Evolutionary conservation across 2,888 invertebrate genomes (phyloP).

Genomic region (Sphinx pinastri): DNA sequence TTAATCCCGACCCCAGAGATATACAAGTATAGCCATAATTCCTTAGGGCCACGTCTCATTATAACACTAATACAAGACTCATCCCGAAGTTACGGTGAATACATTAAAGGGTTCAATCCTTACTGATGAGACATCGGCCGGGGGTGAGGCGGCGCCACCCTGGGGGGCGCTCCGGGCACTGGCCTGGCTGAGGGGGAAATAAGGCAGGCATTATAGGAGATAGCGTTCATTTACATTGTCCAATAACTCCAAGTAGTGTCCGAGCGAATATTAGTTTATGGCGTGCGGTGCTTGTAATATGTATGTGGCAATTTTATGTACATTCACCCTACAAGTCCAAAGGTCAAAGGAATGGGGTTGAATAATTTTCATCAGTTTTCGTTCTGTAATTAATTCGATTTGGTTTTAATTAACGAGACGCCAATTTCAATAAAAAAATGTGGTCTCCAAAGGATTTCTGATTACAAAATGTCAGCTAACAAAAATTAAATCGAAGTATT

Average conservation of each 20-base stretch:
- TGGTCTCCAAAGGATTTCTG: conserved; percentile 73
- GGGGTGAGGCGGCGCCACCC: conserved; percentile 61
- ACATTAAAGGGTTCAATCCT: conserved; percentile 84
- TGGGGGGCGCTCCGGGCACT: conserved; percentile 71
- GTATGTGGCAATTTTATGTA: conserved; percentile 45
- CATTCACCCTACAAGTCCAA: conserved; percentile 44
- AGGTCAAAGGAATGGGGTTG: conserved; percentile 55
- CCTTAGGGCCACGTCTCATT: conserved; percentile 83
- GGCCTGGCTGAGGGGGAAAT: conserved; percentile 72
- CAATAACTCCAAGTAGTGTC: conserved; percentile 84
- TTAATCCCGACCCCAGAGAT: conserved; percentile 73
- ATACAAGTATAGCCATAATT: conserved; percentile 81
- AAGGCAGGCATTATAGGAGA: conserved; percentile 83
- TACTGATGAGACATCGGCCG: conserved; percentile 82
- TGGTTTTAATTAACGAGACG: conserved; percentile 78
- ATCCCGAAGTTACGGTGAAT: conserved; percentile 84
- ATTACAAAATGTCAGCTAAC: conserved; percentile 61
- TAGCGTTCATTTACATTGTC: conserved; percentile 85
- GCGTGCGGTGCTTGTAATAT: conserved; percentile 60
- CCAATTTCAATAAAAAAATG: conserved; percentile 74
- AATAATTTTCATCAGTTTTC: conserved; percentile 68
- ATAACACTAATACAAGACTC: conserved; percentile 84
- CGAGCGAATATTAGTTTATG: conserved; percentile 83
- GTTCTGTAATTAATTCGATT: conserved; percentile 77
- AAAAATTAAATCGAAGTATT: conserved; percentile 50